Evolutionary conservation across 2,888 invertebrate genomes (phyloP), one percentile per base, ranked within the genome.

Genomic region (Chloromyia formosa): DNA sequence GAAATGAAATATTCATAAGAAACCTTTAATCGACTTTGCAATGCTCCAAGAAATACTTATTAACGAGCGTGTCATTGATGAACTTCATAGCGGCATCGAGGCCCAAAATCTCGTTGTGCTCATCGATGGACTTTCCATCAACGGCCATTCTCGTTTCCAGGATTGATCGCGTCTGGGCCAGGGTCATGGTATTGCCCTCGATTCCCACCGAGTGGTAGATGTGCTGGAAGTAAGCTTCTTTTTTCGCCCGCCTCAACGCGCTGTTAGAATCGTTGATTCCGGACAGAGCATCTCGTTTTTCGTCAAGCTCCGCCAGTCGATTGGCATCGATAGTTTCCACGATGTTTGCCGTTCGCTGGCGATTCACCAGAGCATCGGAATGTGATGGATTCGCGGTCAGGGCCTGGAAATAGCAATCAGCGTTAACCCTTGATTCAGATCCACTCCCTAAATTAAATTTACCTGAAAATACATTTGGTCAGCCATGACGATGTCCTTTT

Each of bases 191-290:
- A 82, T 98, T 98, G 0, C 98, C 98, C 86, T 98, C 98, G 78
- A 98, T 96, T 23, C 95, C 98, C 20, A 96, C 97, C 0, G 97
- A 96, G 82, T 98, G 98, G 84, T 97, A 97, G 77, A 98, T 96
- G 82, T 98, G 96, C 82, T 94, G 91, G 83, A 96, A 97, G 84
- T 97, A 98, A 1, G 96, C 96, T 84, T 98, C 97, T 82, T 94
- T 94, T 82, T 97, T 97, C 2, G 96, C 94, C 80, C 95, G 89
- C 71, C 94, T 88, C 78, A 97, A 86, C 4, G 95, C 94, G 0
- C 93, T 89, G 83, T 92, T 92, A 54, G 89, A 89, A 78, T 93
- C 92, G 18, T 96, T 94, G 81, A 97, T 92, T 3, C 91, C 90
- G 22, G 93, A 90, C 7, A 98, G 86, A 18, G 92, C 89, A 82